phyloP scores from a whole-genome alignment of 2,888 invertebrate species.

The Ditylenchus weischeri region DNA sequence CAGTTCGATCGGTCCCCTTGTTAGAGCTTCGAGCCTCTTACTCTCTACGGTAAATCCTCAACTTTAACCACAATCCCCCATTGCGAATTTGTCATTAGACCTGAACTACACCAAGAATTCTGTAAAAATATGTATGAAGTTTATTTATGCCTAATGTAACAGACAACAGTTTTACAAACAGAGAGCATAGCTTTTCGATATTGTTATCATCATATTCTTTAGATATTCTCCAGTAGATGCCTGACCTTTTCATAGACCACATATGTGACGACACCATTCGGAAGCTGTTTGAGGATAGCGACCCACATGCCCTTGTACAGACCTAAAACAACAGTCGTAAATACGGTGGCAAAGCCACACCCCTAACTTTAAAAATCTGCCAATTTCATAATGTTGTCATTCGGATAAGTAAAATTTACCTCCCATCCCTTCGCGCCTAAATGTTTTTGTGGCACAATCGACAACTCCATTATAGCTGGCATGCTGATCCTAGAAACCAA shows the following conservation, averaged over 20 bases:
- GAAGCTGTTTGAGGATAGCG: constrained; percentile 82
- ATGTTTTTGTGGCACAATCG: constrained; percentile 62
- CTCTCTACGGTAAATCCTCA: no score
- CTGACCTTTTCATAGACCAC: constrained; percentile 79
- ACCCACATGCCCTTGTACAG: constrained; percentile 77
- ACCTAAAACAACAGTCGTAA: constrained; percentile 14
- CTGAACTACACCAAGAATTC: no score
- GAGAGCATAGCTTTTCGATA: no score
- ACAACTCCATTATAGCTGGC: constrained; percentile 69
- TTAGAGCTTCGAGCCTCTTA: no score
- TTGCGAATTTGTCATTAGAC: no score
- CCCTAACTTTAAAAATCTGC: background rate
- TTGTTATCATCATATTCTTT: background rate
- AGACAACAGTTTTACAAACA: no score
- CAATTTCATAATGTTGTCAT: no score
- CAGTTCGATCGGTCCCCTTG: no score
- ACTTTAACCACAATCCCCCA: no score
- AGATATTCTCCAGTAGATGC: constrained; percentile 12
- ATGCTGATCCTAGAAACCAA: constrained; percentile 75
- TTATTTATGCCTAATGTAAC: no score
- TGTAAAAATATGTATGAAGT: no score
- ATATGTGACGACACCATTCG: constrained; percentile 93
- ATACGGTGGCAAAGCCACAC: background rate
- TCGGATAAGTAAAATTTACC: constrained; percentile 35
- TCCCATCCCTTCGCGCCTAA: constrained; percentile 55